Conservation (phyloP, 2,113 vertebrate species). For the Lonchura striata region DNA sequence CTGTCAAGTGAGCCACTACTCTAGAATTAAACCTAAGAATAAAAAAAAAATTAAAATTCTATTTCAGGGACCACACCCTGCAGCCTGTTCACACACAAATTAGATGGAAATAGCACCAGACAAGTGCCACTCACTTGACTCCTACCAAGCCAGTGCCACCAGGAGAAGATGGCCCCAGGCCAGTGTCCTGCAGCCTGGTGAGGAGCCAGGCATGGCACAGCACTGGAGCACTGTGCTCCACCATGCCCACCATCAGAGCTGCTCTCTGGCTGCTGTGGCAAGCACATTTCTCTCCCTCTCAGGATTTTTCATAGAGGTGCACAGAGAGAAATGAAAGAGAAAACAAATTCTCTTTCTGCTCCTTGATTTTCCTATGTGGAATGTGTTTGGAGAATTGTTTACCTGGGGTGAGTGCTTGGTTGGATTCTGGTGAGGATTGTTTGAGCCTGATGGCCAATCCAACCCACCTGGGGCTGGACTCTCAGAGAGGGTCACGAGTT, state of each 20-base stretch:
- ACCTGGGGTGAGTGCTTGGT: no score
- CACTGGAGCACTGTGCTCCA: not conserved
- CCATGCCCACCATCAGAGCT: not conserved
- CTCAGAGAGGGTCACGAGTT: no score
- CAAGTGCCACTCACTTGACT: not conserved
- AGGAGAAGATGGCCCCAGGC: not conserved
- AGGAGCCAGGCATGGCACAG: not conserved
- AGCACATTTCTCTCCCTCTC: no score
- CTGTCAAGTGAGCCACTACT: not conserved
- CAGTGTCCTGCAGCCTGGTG: not conserved
- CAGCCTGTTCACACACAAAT: fast-evolving
- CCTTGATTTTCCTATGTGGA: no score
- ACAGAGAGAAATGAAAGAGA: no score
- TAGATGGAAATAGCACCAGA: not conserved
- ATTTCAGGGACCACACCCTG: not conserved
- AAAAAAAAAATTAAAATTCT: not conserved
- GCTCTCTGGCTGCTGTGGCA: no score
- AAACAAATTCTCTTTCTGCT: no score
- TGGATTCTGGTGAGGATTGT: no score
- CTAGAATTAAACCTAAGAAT: not conserved
- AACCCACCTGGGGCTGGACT: no score
- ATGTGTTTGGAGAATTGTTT: no score
- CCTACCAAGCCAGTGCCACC: not conserved
- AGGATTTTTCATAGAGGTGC: no score
- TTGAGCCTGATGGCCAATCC: no score